Evolutionary conservation across 2,797 vertebrate species (phyloP).

Genomic region (Tenualosa ilisha): DNA sequence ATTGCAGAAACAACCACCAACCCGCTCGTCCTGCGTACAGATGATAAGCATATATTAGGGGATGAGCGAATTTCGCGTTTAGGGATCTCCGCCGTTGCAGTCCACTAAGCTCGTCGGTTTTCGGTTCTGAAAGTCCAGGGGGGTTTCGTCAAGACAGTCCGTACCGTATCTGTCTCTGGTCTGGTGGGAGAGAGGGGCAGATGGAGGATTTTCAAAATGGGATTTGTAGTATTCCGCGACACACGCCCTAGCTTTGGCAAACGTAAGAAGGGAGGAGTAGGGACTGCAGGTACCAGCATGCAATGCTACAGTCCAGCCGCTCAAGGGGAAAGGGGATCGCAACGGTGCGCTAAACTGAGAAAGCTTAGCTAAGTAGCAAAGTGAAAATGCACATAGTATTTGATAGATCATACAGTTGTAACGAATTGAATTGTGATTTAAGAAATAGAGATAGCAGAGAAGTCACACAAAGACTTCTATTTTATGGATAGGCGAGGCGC

Average conservation of each 20-base stretch:
- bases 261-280: conserved; percentile 66
- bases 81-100: conserved; percentile 67
- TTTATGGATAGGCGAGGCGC: background rate
- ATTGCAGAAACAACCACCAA: conserved; percentile 77
- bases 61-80: conserved; percentile 65
- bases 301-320: conserved; percentile 77
- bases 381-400: conserved; percentile 62
- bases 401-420: background rate
- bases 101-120: conserved; percentile 79
- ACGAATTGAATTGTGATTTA: background rate
- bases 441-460: background rate
- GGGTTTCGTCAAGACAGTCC: conserved; percentile 79
- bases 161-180: conserved; percentile 80
- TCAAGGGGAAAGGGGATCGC: conserved; percentile 82
- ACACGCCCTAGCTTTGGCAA: conserved; percentile 51
- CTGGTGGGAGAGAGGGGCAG: conserved; percentile 74
- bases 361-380: conserved; percentile 72
- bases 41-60: conserved; percentile 61
- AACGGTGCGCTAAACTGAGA: conserved; percentile 82
- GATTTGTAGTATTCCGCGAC: conserved; percentile 62
- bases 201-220: conserved; percentile 62
- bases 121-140: conserved; percentile 78
- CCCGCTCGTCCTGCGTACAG: conserved; percentile 72
- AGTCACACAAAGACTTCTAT: background rate
- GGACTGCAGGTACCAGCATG: conserved; percentile 81